Evolutionary conservation across 2,888 invertebrate species (phyloP), one percentile per base, ranked within the genome.

Genomic region (Pterobdella sp.): DNA sequence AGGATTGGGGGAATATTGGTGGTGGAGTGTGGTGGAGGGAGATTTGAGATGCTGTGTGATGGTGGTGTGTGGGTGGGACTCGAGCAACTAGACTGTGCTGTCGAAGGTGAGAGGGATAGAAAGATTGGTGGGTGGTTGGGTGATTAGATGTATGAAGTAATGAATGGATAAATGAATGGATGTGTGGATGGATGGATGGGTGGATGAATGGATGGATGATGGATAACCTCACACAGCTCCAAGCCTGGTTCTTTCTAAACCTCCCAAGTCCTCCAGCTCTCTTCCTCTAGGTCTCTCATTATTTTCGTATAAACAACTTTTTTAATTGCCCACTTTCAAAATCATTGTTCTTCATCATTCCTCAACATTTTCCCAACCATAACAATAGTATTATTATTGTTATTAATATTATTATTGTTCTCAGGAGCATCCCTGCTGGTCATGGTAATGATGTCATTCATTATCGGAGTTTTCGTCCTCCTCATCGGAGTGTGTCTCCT

Each of bases 401-500:
- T n/a, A n/a, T n/a, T n/a, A n/a, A n/a, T n/a, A n/a, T n/a, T n/a
- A n/a, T n/a, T n/a, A n/a, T n/a, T n/a, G n/a, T n/a, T n/a, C n/a
- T n/a, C 52, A 69, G 69, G 69, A 49, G 37, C 69, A 26, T 69
- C 69, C 26, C 26, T 69, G 1, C 29, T 37, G 1, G 69, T 69
- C 31, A 31, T 69, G 1, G 34, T 52, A 7, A 22, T 49, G 1
- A 69, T 69, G 69, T 69, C 69, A 7, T 26, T 52, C 1, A 18
- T 34, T n/a, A 49, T 69, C 26, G 69, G 69, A 26, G 26, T 69
- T n/a, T 14, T 69, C 29, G 69, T 69, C 14, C 52, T 69, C n/a
- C 31, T 69, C n/a, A n/a, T 69, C 22, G 69, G 69, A 1, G 52
- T 69, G 0, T 69, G 69, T 49, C 49, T 69, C 36, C 26, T 69